These are phyloP conservation scores for Myotis daubentonii DNA, from an alignment of 2,797 vertebrate genomes.

Conservation along the genomic window DNA sequence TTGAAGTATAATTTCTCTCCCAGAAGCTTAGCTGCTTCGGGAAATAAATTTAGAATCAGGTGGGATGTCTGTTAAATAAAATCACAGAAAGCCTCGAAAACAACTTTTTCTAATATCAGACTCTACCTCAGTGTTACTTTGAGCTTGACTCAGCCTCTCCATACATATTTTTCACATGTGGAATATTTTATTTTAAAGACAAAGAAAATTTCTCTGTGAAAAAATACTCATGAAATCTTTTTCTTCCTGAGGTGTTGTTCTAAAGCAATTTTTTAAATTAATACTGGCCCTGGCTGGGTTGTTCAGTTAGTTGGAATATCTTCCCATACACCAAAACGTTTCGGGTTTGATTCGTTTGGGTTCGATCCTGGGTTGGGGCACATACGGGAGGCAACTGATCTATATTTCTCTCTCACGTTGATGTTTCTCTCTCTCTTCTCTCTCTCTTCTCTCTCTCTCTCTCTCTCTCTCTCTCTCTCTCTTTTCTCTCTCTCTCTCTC, in stretches of 20 bases:
- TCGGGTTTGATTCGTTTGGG: not conserved
- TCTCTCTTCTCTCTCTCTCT: too few relatives aligned
- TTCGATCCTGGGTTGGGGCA: not conserved
- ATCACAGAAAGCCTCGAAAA: constrained; percentile 58
- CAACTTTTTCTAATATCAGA: constrained; percentile 44
- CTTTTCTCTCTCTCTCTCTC: not conserved
- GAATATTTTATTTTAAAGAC: constrained; percentile 16
- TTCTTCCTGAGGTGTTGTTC: not conserved
- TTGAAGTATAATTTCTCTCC: constrained; percentile 51
- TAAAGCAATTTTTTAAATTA: constrained; percentile 24
- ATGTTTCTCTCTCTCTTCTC: not conserved
- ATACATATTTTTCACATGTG: not conserved
- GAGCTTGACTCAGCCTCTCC: not conserved
- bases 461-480: too few relatives aligned
- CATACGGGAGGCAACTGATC: not conserved
- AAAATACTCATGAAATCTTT: not conserved
- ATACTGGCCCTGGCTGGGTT: not conserved
- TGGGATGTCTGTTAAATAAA: constrained; percentile 61
- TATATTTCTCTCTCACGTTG: not conserved
- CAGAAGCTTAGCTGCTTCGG: constrained; percentile 31
- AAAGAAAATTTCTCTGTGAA: constrained; percentile 9
- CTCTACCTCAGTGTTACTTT: not conserved
- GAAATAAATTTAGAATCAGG: constrained; percentile 72
- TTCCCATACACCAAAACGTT: not conserved
- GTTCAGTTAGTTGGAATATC: not conserved